Conservation (phyloP, 92 coral and sea anemone genomes). For the Ricordea florida region DNA sequence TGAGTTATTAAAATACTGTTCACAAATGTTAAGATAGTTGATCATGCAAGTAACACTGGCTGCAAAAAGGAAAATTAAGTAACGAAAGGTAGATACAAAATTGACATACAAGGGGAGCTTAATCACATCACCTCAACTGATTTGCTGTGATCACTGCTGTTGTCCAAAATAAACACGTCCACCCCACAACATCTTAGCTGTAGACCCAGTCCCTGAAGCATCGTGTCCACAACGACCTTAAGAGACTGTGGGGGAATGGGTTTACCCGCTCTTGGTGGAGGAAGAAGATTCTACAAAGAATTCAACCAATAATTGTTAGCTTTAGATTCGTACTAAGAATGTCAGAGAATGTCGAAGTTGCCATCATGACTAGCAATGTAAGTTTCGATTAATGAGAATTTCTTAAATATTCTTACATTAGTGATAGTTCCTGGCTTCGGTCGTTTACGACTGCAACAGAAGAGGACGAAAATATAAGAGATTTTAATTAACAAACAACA, state of each 20-base stretch:
- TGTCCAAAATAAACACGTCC: conserved; percentile 84
- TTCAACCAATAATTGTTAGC: too few species aligned
- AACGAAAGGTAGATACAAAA: too few species aligned
- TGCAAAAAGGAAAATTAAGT: too few species aligned
- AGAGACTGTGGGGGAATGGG: conserved; percentile 82
- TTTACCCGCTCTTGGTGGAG: conserved; percentile 56
- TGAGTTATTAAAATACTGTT: too few species aligned
- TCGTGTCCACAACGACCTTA: conserved; percentile 92
- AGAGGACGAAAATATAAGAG: background rate
- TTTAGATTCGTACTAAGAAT: too few species aligned
- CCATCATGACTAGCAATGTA: background rate
- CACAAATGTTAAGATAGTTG: too few species aligned
- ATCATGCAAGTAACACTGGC: too few species aligned
- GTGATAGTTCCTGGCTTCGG: conserved; percentile 56
- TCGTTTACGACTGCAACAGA: conserved; percentile 11
- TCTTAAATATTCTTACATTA: conserved; percentile 24
- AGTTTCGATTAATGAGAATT: background rate
- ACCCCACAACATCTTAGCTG: conserved; percentile 98
- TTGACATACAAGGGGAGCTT: too few species aligned
- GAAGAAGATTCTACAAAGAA: conserved; percentile 34
- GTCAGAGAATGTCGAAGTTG: background rate
- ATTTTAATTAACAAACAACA: background rate
- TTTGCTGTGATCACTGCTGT: conserved; percentile 69
- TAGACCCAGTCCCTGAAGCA: conserved; percentile 99
- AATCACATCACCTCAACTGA: conserved; percentile 68